These are phyloP conservation scores for Thamnophis sirtalis DNA, from an alignment of 2,113 vertebrate species.

Conservation along the genomic window DNA sequence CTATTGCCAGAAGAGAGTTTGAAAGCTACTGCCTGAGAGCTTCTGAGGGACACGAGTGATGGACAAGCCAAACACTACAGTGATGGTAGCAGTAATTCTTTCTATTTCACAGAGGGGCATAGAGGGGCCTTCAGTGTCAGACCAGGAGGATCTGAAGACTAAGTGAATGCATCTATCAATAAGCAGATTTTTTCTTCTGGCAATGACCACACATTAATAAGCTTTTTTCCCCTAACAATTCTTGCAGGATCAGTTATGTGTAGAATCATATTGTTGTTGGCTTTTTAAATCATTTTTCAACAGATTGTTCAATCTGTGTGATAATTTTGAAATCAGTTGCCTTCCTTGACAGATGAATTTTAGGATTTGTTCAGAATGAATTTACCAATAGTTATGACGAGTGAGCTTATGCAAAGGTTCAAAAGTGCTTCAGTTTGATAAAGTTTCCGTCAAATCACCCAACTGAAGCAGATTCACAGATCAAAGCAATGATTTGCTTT, in stretches of 20 bases:
- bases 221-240: neutral
- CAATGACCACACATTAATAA: neutral
- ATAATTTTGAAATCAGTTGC: constrained; percentile 2
- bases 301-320: neutral
- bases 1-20: neutral
- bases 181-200: neutral
- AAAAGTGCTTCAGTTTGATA: neutral
- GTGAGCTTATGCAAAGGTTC: neutral
- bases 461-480: neutral
- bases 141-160: constrained; percentile 1
- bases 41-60: neutral
- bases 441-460: neutral
- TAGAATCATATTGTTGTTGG: neutral
- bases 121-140: neutral
- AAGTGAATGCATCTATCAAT: neutral
- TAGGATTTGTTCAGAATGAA: neutral
- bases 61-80: neutral
- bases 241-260: neutral
- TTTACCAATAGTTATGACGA: neutral
- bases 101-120: neutral
- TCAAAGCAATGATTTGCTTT: neutral
- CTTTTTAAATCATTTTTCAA: neutral
- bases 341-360: neutral
- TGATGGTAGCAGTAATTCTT: neutral
- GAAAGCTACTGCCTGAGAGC: neutral